A percentile compares a stretch with the other conserved stretches of the same genome.
phyloP scores from a whole-genome alignment of 2,888 invertebrate species.

The Abrostola triplasia region DNA sequence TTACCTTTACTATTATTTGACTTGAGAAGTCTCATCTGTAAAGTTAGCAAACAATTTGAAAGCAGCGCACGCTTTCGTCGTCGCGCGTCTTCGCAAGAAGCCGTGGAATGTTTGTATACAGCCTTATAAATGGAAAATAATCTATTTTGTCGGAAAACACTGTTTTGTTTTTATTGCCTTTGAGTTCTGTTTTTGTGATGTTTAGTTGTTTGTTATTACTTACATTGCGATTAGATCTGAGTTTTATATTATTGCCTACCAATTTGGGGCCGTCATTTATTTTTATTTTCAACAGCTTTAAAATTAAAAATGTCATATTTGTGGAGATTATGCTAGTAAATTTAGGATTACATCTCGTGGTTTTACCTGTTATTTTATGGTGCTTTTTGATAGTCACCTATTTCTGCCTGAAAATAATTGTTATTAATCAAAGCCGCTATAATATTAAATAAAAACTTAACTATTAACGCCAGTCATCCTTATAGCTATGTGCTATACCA shows the following conservation, averaged over 20 bases:
- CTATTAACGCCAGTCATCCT: too few species aligned
- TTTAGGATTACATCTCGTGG: too few species aligned
- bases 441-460: too few species aligned
- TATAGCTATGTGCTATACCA: too few species aligned
- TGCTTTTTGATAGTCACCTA: too few species aligned
- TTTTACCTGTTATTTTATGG: too few species aligned
- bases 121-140: conserved; percentile 39
- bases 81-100: conserved; percentile 29
- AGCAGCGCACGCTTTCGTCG: conserved; percentile 30
- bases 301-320: too few species aligned
- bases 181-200: conserved; percentile 9
- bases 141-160: conserved; percentile 46
- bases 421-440: too few species aligned
- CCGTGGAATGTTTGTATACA: conserved; percentile 35
- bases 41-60: conserved; percentile 51
- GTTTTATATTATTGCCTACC: background rate
- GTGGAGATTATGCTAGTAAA: too few species aligned
- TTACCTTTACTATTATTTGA: conserved; percentile 43
- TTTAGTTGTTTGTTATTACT: conserved; percentile 1
- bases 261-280: too few species aligned
- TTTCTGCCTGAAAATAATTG: too few species aligned
- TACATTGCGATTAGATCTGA: background rate
- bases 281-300: too few species aligned
- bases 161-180: conserved; percentile 33
- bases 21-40: conserved; percentile 33